These are phyloP conservation scores for Allophyes oxyacanthae DNA, from an alignment of 2,888 invertebrate species.

Conservation along the genomic window DNA sequence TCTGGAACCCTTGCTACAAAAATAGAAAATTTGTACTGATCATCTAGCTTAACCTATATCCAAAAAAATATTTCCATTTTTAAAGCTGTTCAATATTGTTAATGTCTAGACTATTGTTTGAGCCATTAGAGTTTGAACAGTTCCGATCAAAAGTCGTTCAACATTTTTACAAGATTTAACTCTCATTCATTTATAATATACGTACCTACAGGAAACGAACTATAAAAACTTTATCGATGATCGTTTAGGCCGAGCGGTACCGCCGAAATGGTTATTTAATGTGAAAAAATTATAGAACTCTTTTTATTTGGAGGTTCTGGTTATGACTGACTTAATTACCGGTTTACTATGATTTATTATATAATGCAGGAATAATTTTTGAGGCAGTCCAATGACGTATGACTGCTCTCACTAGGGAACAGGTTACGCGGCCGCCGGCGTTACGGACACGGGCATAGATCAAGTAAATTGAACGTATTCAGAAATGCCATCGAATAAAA, in stretches of 20 bases:
- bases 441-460: constrained; percentile 65
- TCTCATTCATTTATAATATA: constrained; percentile 52
- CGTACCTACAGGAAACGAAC: constrained; percentile 62
- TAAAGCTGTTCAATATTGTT: constrained; percentile 13
- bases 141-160: constrained; percentile 42
- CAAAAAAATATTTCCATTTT: background rate
- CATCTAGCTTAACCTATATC: too few relatives aligned
- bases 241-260: constrained; percentile 74
- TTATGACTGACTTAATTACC: constrained; percentile 88
- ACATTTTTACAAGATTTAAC: constrained; percentile 60
- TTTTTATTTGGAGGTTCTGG: constrained; percentile 84
- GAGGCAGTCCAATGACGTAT: constrained; percentile 85
- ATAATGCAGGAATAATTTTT: constrained; percentile 86
- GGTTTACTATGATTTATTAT: constrained; percentile 89
- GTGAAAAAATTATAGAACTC: constrained; percentile 85
- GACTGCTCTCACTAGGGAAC: constrained; percentile 78
- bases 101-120: too few relatives aligned
- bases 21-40: too few relatives aligned
- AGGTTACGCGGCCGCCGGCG: constrained; percentile 83
- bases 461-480: constrained; percentile 13
- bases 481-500: background rate
- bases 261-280: constrained; percentile 84
- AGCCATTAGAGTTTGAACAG: constrained; percentile 39
- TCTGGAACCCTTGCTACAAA: too few relatives aligned
- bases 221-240: constrained; percentile 75